Conservation (phyloP, 1,140 invertebrate genomes). For the Sesamia nonagrioides region DNA sequence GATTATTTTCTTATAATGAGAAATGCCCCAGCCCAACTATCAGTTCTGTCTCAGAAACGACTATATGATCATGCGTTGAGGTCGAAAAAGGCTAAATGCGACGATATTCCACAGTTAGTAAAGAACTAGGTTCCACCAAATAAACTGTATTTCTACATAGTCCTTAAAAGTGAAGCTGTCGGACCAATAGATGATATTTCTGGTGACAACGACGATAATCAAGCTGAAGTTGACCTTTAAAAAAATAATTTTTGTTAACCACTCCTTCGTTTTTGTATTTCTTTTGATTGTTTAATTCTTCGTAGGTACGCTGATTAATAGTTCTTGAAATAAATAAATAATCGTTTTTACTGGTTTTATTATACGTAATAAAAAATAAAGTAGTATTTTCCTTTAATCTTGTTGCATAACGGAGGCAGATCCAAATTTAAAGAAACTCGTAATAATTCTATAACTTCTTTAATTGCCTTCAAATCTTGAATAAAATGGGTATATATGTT, state of each 20-base stretch:
- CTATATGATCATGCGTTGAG: conserved; percentile 28
- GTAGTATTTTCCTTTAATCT: too few species aligned
- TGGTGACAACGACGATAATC: conserved; percentile 25
- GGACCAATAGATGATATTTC: conserved; percentile 23
- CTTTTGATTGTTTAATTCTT: too few species aligned
- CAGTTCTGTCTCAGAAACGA: conserved; percentile 16
- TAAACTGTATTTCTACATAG: conserved; percentile 32
- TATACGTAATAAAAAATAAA: too few species aligned
- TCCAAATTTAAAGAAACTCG: too few species aligned
- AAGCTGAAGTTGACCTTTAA: conserved; percentile 37
- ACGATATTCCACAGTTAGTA: conserved; percentile 24
- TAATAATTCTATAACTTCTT: too few species aligned
- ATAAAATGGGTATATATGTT: too few species aligned
- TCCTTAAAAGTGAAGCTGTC: conserved; percentile 33
- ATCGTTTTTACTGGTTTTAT: too few species aligned
- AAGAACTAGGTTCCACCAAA: conserved; percentile 32
- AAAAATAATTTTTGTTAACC: background rate
- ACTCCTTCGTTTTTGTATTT: too few species aligned
- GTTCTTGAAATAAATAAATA: too few species aligned
- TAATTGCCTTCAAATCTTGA: too few species aligned
- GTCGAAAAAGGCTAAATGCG: conserved; percentile 24
- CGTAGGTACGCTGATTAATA: too few species aligned
- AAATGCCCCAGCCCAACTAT: conserved; percentile 11
- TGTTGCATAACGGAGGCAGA: too few species aligned
- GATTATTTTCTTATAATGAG: conserved; percentile 22